phyloP scores from a whole-genome alignment of 2,888 invertebrate genomes.

The Tipula unca region DNA sequence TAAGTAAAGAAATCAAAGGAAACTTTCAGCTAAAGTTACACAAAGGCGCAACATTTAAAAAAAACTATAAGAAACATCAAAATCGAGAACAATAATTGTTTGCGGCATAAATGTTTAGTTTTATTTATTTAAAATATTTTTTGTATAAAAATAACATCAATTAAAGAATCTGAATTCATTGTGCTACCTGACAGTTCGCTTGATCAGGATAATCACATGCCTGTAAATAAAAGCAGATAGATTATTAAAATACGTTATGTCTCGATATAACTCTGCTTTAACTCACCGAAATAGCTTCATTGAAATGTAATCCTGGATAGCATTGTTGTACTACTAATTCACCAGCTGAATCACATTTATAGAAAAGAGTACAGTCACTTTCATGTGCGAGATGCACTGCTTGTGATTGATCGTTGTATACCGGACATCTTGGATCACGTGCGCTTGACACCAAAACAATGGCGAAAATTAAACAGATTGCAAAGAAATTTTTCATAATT shows the following conservation, averaged over 20 bases:
- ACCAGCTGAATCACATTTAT: constrained; percentile 3
- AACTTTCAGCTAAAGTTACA: too few relatives aligned
- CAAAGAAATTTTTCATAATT: not conserved
- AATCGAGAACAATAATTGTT: too few relatives aligned
- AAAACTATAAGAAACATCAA: too few relatives aligned
- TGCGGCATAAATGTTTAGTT: too few relatives aligned
- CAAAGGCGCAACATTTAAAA: too few relatives aligned
- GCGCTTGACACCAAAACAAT: not conserved
- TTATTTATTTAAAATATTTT: too few relatives aligned
- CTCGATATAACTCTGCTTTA: not conserved
- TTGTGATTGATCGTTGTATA: not conserved
- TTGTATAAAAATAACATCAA: too few relatives aligned
- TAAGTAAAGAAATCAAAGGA: too few relatives aligned
- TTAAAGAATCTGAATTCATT: too few relatives aligned
- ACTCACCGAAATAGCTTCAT: not conserved
- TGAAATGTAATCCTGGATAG: not conserved
- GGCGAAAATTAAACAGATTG: not conserved
- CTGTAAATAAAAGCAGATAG: not conserved
- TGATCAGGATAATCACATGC: not conserved
- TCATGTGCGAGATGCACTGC: not conserved
- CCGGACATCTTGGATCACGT: not conserved
- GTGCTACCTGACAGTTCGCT: too few relatives aligned
- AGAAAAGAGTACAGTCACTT: not conserved
- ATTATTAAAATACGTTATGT: not conserved
- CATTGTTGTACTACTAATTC: not conserved